A percentile compares a stretch with the other conserved stretches of the same genome.
phyloP scores from a whole-genome alignment of 2,113 vertebrate genomes.

The Oryzias melastigma region DNA sequence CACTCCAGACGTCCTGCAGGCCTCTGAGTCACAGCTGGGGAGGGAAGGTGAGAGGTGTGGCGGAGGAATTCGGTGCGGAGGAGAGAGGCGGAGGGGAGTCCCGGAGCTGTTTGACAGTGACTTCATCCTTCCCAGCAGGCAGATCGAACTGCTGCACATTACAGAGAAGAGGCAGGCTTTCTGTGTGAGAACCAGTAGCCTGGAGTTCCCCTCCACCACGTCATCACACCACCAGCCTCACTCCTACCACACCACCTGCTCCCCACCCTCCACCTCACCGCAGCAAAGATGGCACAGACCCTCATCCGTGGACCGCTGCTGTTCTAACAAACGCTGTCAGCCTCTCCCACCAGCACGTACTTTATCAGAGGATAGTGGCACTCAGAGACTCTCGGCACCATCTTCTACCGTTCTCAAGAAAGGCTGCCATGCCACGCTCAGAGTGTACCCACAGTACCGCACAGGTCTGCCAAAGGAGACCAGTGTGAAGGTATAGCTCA shows the following conservation, averaged over 20 bases:
- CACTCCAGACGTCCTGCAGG: constrained; percentile 84
- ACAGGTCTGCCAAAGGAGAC: constrained; percentile 88
- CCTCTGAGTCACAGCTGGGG: constrained; percentile 67
- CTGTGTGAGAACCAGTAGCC: constrained; percentile 88
- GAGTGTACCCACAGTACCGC: constrained; percentile 85
- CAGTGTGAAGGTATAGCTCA: constrained; percentile 82
- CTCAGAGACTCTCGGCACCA: constrained; percentile 72
- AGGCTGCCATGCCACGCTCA: constrained; percentile 75
- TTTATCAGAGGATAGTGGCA: constrained; percentile 81
- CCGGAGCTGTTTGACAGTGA: constrained; percentile 85
- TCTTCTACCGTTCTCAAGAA: constrained; percentile 64
- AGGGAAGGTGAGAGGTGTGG: constrained; percentile 30
- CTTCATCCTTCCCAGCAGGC: constrained; percentile 88
- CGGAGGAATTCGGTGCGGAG: constrained; percentile 35
- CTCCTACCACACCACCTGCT: constrained; percentile 68
- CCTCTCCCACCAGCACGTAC: constrained; percentile 66
- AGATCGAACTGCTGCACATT: constrained; percentile 88
- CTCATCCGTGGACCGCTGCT: constrained; percentile 81
- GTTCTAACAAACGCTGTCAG: constrained; percentile 42
- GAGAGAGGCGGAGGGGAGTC: constrained; percentile 32
- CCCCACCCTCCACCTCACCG: constrained; percentile 58
- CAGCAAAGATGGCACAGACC: constrained; percentile 75
- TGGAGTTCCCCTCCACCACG: constrained; percentile 83
- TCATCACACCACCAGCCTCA: constrained; percentile 59
- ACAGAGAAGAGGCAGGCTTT: constrained; percentile 89